phyloP scores from a whole-genome alignment of 1,140 invertebrate genomes.

The Zophobas atratus region DNA sequence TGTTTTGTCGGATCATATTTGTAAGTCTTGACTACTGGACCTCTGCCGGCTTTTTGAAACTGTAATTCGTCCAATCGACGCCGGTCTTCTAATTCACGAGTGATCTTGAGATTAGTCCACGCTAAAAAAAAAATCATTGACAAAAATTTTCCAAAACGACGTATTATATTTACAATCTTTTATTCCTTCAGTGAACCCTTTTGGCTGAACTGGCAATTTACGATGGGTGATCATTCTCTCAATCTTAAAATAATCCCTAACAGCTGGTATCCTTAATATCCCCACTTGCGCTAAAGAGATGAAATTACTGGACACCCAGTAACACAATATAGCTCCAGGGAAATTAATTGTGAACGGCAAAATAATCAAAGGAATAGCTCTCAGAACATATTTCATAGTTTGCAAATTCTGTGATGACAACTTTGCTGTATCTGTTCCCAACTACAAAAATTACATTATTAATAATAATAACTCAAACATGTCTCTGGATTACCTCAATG shows the following conservation, averaged over 20 bases:
- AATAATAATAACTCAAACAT: conserved; percentile 44
- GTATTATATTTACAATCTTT: conserved; percentile 82
- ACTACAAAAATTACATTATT: conserved; percentile 65
- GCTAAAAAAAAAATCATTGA: conserved; percentile 70
- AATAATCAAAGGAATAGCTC: conserved; percentile 84
- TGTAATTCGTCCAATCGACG: conserved; percentile 82
- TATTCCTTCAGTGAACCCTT: conserved; percentile 84
- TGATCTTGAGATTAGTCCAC: conserved; percentile 88
- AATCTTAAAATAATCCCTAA: conserved; percentile 87
- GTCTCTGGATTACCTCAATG: conserved; percentile 76
- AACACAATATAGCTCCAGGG: conserved; percentile 89
- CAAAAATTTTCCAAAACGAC: conserved; percentile 16
- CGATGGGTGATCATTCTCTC: conserved; percentile 75
- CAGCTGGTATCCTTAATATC: conserved; percentile 81
- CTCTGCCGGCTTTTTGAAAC: conserved; percentile 88
- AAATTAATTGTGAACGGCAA: conserved; percentile 92
- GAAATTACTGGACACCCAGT: conserved; percentile 93
- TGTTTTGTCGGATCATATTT: conserved; percentile 86
- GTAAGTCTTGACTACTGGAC: conserved; percentile 89
- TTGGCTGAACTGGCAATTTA: conserved; percentile 77
- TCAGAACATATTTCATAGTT: conserved; percentile 81
- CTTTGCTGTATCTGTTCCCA: conserved; percentile 84
- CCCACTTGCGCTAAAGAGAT: conserved; percentile 89
- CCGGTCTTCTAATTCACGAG: conserved; percentile 83
- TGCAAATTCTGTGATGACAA: conserved; percentile 76